Evolutionary conservation across 2,113 vertebrate genomes (phyloP).

Genomic region (Oreotragus oreotragus): DNA sequence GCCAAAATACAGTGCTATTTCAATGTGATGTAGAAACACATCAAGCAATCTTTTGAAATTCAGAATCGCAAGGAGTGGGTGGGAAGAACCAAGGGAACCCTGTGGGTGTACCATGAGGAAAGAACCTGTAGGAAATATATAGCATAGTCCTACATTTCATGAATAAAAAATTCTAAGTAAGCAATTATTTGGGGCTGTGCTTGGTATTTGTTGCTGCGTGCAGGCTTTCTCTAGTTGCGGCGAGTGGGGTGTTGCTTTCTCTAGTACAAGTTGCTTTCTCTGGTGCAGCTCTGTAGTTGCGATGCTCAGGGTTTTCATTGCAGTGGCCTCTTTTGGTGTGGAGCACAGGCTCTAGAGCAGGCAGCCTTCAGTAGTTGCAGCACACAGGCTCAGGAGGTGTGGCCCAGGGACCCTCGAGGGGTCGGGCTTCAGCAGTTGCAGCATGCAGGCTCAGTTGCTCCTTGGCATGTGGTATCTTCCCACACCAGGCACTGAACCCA

Average conservation of each 20-base stretch:
- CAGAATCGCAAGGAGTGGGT: not conserved
- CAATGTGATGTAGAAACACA: not conserved
- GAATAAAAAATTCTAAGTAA: not conserved
- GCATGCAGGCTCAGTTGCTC: not conserved
- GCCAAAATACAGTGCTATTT: not conserved
- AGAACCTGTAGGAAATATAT: not conserved
- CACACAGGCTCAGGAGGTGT: not conserved
- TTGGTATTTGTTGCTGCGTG: not conserved
- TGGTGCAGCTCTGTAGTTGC: not conserved
- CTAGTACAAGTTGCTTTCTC: not conserved
- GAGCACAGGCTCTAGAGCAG: not conserved
- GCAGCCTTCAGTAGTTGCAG: not conserved
- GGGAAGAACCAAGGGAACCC: not conserved
- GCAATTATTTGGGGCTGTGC: not conserved
- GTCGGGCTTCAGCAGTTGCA: not conserved
- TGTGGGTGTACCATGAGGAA: not conserved
- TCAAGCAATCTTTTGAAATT: not conserved
- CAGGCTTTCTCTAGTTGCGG: not conserved
- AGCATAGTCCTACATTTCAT: not conserved
- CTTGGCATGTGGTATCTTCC: not conserved
- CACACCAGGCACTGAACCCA: not conserved
- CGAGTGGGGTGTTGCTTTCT: not conserved
- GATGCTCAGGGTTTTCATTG: not conserved
- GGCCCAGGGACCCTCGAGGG: not conserved
- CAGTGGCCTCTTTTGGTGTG: not conserved